Evolutionary conservation across 2,888 invertebrate genomes (phyloP).

Genomic region (Exocentrus adspersus): DNA sequence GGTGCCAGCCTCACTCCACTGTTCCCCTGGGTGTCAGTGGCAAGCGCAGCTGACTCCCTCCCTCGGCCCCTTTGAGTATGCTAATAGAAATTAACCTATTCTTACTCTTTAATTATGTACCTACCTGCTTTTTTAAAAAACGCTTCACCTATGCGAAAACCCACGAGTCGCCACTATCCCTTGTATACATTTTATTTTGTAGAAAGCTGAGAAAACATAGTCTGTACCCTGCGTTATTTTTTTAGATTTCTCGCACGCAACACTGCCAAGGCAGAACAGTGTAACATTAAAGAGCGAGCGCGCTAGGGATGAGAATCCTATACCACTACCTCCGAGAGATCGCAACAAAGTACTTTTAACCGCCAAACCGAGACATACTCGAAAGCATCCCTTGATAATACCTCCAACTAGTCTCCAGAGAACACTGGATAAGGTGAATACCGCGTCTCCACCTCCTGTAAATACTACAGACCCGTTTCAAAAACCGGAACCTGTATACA

Average conservation of each 20-base stretch:
- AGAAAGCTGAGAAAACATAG: too few species aligned
- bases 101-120: too few species aligned
- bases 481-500: slow-evolving; percentile 52
- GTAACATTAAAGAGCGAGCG: slow-evolving; percentile 39
- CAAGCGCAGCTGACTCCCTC: too few species aligned
- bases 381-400: slow-evolving; percentile 84
- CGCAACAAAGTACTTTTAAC: slow-evolving; percentile 72
- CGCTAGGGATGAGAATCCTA: slow-evolving; percentile 68
- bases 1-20: too few species aligned
- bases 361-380: slow-evolving; percentile 76
- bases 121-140: too few species aligned
- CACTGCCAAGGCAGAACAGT: slow-evolving; percentile 45
- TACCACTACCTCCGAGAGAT: slow-evolving; percentile 84
- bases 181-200: too few species aligned
- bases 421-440: slow-evolving; percentile 70
- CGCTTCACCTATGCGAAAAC: too few species aligned
- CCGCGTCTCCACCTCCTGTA: slow-evolving; percentile 59
- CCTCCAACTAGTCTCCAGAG: slow-evolving; percentile 71
- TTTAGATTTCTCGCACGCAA: slow-evolving; percentile 38
- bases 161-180: too few species aligned
- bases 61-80: too few species aligned
- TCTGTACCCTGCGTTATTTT: too few species aligned
- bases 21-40: too few species aligned
- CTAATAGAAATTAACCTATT: too few species aligned
- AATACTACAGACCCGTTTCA: slow-evolving; percentile 48